These are phyloP conservation scores for Luffia ferchaultella DNA, from an alignment of 2,888 invertebrate species.

Conservation along the genomic window DNA sequence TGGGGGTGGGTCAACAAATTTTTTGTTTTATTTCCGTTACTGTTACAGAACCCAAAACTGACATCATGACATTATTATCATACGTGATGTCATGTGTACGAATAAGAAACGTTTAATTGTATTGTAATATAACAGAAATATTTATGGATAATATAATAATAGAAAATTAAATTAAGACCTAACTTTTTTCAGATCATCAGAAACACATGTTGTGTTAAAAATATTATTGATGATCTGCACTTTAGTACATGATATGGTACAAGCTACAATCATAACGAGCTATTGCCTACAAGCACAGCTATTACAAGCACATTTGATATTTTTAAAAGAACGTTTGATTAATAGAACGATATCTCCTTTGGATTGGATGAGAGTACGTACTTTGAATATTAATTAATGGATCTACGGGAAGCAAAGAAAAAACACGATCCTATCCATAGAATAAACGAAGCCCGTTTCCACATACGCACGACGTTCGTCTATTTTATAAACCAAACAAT, in stretches of 20 bases:
- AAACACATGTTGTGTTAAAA: slow-evolving; percentile 59
- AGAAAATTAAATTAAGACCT: slow-evolving; percentile 4
- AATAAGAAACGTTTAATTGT: too few relatives aligned
- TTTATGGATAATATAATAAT: not conserved
- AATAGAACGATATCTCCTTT: slow-evolving; percentile 76
- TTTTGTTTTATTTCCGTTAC: too few relatives aligned
- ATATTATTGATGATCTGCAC: slow-evolving; percentile 72
- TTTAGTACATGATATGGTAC: slow-evolving; percentile 81
- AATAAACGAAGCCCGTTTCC: too few relatives aligned
- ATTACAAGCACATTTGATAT: slow-evolving; percentile 76
- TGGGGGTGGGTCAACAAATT: slow-evolving; percentile 62
- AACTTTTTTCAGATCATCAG: slow-evolving; percentile 48
- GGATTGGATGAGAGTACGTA: slow-evolving; percentile 79
- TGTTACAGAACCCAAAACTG: too few relatives aligned
- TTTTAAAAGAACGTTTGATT: slow-evolving; percentile 74
- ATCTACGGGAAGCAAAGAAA: too few relatives aligned
- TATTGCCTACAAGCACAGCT: slow-evolving; percentile 85
- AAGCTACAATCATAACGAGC: slow-evolving; percentile 82
- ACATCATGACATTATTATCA: too few relatives aligned
- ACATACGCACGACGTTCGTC: too few relatives aligned
- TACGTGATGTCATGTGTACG: too few relatives aligned
- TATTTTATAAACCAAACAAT: too few relatives aligned
- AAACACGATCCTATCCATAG: too few relatives aligned
- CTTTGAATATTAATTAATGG: too few relatives aligned
- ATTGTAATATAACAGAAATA: not conserved